Conservation (phyloP, 2,888 invertebrate species). For the Tridacna crocea region DNA sequence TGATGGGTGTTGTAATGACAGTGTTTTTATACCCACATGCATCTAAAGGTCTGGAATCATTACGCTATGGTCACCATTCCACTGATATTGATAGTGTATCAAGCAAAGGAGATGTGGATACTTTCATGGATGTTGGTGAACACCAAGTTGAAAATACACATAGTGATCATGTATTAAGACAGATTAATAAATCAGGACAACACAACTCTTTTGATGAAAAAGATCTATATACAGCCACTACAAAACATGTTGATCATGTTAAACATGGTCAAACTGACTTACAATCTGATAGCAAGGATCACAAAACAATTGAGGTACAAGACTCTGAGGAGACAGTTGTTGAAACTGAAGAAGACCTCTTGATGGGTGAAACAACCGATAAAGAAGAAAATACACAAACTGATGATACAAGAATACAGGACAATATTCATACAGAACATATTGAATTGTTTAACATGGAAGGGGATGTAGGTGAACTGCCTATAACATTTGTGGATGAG, state of each 20-base stretch:
- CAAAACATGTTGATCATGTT: background rate
- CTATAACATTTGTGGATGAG: constrained; percentile 6
- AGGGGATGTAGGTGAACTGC: constrained; percentile 7
- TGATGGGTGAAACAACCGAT: constrained; percentile 7
- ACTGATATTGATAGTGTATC: background rate
- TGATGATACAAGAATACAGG: background rate
- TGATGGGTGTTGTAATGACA: constrained; percentile 55
- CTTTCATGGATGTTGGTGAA: constrained; percentile 16
- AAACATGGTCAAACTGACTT: background rate
- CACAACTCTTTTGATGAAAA: background rate
- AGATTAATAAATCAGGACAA: background rate
- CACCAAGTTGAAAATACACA: background rate
- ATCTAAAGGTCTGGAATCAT: constrained; percentile 36
- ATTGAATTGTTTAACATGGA: constrained; percentile 31
- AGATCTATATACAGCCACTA: background rate
- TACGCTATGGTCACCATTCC: background rate
- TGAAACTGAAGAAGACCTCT: constrained; percentile 20
- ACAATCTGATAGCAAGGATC: background rate
- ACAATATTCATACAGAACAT: constrained; percentile 9
- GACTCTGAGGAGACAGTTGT: background rate
- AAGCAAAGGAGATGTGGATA: background rate
- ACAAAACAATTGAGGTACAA: background rate
- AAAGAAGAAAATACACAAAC: background rate
- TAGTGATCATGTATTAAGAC: background rate
- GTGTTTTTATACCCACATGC: constrained; percentile 49